Evolutionary conservation across 2,113 vertebrate species (phyloP), one percentile per base, ranked within the genome.

Genomic region (Anarrhichthys ocellatus): DNA sequence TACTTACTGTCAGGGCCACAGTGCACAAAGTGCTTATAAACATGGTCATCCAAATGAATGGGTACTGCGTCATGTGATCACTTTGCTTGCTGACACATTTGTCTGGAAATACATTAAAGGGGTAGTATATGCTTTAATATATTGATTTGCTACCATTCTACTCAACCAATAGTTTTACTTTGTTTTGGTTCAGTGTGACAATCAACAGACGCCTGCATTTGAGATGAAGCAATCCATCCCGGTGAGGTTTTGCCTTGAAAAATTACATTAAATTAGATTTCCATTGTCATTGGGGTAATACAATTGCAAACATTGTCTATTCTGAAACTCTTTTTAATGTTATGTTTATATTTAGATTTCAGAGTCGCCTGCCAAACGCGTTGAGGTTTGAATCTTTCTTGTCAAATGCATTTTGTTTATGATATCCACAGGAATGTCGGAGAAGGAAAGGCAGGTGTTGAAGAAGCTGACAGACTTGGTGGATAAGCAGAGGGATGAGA

Each of bases 401-500:
- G 42, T 66, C 14, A 9, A 40, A 46, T 46, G 14, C 14, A 29
- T 52, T 74, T 36, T 20, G 38, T 6, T 46, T 34, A 22, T 62
- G 7, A 80, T 29, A 6, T 20, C 20, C 56, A 36, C 92, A 97
- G 97, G 96, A 67, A 96, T 95, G 96, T 96, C 96, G 0, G 96
- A 98, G 87, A 96, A 96, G 58, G 97, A 98, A 74, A 93, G 91
- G 32, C 96, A 97, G 88, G 94, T 96, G 87, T 96, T 97, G 96
- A 97, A 96, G 89, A 97, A 95, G 90, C 94, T 98, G 88, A 96
- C 96, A 84, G 96, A 96, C 87, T 95, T 96, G 78, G 96, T 97
- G 50, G 96, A 98, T 89, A 97, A 97, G 78, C 98, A 98, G 87
- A 95, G 96, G 5, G 96, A 98, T 68, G 97, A 98, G 93, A 96